Percentiles rank a stretch among this genome's conserved stretches.
Conservation (phyloP, 2,797 vertebrate genomes). For the Bovichtus diacanthus region DNA sequence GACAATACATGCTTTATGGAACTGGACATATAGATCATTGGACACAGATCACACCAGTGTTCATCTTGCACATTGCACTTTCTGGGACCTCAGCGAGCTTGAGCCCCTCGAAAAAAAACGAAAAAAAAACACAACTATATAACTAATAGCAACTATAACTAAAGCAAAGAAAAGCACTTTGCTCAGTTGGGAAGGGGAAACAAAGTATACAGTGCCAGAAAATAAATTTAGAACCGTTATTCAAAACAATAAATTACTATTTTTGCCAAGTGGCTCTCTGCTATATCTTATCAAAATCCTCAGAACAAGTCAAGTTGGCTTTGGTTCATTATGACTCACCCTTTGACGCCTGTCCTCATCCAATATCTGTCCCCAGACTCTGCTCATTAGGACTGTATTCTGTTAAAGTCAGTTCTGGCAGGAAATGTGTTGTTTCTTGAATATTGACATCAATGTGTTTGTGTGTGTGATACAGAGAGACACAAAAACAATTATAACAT, state of each 20-base stretch:
- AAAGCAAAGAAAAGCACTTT: background rate
- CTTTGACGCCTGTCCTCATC: conserved; percentile 22
- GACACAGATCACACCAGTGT: background rate
- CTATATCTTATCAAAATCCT: background rate
- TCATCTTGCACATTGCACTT: background rate
- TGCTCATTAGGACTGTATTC: conserved; percentile 9
- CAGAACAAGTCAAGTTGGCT: conserved; percentile 15
- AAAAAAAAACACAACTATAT: no score
- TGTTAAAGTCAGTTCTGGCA: conserved; percentile 21
- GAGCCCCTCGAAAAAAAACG: background rate
- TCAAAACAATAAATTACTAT: background rate
- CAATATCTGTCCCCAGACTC: conserved; percentile 20
- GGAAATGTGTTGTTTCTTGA: conserved; percentile 28
- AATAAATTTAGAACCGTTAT: background rate
- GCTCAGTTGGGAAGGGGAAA: background rate
- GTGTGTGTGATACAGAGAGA: background rate
- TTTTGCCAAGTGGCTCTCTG: background rate
- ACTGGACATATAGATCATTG: no score
- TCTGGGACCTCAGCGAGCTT: background rate
- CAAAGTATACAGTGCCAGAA: background rate
- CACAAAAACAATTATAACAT: conserved; percentile 1
- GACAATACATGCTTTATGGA: background rate
- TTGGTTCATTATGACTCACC: background rate
- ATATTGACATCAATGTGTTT: conserved; percentile 13
- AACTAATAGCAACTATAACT: no score